These are phyloP conservation scores for Pegoplata infirma DNA, from an alignment of 2,888 invertebrate species.

Conservation along the genomic window DNA sequence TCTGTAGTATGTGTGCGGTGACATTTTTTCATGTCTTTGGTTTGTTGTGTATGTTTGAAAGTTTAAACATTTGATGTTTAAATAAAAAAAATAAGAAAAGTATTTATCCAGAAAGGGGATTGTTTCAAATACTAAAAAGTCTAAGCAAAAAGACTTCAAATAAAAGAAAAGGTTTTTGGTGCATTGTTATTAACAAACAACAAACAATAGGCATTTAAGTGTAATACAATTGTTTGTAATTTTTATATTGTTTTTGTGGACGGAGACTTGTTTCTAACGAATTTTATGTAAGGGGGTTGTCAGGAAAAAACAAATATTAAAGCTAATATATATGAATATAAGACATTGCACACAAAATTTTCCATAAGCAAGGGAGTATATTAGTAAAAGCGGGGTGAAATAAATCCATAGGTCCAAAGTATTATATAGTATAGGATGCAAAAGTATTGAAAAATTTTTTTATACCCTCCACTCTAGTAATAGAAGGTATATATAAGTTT, in stretches of 20 bases:
- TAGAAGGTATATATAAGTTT: no score
- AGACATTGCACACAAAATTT: no score
- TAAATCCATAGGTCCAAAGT: no score
- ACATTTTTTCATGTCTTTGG: neutral
- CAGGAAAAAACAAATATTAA: no score
- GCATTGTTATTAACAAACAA: constrained; percentile 21
- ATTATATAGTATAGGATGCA: no score
- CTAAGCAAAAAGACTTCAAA: neutral
- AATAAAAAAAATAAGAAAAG: neutral
- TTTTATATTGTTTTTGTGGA: neutral
- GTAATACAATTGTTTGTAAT: neutral
- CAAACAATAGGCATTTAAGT: constrained; percentile 18
- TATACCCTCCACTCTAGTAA: no score
- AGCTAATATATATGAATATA: neutral
- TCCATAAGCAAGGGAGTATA: no score
- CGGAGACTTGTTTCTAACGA: neutral
- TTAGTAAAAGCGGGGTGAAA: no score
- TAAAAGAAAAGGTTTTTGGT: constrained; percentile 28
- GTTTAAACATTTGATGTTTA: neutral
- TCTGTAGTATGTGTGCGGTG: neutral
- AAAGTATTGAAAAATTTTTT: no score
- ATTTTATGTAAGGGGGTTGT: neutral
- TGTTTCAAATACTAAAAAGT: constrained; percentile 8
- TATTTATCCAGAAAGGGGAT: neutral
- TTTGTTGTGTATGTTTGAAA: neutral